phyloP scores from a whole-genome alignment of 2,113 vertebrate genomes.

The Tapirus terrestris region DNA sequence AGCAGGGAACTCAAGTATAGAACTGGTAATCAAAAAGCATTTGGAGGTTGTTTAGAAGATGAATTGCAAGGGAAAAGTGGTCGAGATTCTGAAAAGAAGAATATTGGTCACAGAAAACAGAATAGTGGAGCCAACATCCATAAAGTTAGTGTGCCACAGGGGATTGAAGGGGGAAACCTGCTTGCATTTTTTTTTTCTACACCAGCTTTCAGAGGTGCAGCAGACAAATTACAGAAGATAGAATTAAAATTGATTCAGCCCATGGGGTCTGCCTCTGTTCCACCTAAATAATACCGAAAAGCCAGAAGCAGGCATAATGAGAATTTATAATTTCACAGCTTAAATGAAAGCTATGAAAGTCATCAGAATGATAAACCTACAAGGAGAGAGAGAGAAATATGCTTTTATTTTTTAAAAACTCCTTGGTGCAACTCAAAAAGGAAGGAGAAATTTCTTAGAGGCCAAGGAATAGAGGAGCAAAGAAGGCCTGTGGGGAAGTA shows the following conservation, averaged over 20 bases:
- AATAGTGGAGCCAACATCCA: background rate
- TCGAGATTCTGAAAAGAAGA: slow-evolving; percentile 48
- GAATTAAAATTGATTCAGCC: slow-evolving; percentile 78
- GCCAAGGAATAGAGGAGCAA: slow-evolving; percentile 47
- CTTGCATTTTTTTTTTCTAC: background rate
- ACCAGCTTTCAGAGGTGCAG: slow-evolving; percentile 58
- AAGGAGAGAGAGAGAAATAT: slow-evolving; percentile 52
- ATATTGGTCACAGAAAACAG: slow-evolving; percentile 52
- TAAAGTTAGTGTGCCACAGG: slow-evolving; percentile 41
- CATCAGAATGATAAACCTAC: slow-evolving; percentile 74
- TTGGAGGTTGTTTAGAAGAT: slow-evolving; percentile 56
- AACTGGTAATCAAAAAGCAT: slow-evolving; percentile 33
- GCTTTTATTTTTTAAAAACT: slow-evolving; percentile 65
- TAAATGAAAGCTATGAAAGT: slow-evolving; percentile 75
- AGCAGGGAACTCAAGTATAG: background rate
- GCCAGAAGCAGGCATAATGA: slow-evolving; percentile 66
- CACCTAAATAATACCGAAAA: slow-evolving; percentile 75
- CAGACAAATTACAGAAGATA: slow-evolving; percentile 74
- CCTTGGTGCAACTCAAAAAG: slow-evolving; percentile 51
- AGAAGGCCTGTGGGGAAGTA: background rate
- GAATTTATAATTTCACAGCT: slow-evolving; percentile 66
- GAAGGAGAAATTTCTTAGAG: slow-evolving; percentile 72
- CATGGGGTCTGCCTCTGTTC: slow-evolving; percentile 57
- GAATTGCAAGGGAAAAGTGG: slow-evolving; percentile 24
- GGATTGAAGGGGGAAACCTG: slow-evolving; percentile 3